Conservation (phyloP, 2,888 invertebrate genomes). For the Lapara coniferarum region DNA sequence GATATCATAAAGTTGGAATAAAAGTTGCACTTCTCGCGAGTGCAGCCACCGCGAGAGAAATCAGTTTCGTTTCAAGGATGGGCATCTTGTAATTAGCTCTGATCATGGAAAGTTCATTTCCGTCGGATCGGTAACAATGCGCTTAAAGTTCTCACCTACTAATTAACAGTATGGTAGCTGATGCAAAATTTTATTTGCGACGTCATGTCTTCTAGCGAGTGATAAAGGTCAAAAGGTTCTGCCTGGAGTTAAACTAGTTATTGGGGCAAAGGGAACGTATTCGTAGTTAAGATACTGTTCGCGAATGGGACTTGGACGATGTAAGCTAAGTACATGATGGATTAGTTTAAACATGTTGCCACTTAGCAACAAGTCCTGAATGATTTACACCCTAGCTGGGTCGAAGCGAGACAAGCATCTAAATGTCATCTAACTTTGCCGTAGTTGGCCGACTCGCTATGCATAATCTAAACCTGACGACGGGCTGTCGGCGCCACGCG, state of each 20-base stretch:
- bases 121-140: background rate
- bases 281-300: slow-evolving; percentile 9
- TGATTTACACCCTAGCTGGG: slow-evolving; percentile 45
- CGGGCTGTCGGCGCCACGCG: slow-evolving; percentile 14
- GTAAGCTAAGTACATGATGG: slow-evolving; percentile 20
- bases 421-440: slow-evolving; percentile 50
- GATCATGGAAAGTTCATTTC: slow-evolving; percentile 11
- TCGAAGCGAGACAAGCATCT: slow-evolving; percentile 44
- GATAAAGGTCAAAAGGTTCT: slow-evolving; percentile 1
- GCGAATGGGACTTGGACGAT: slow-evolving; percentile 15
- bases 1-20: slow-evolving; percentile 13
- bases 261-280: slow-evolving; percentile 5
- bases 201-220: background rate
- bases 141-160: background rate
- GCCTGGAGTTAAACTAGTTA: background rate
- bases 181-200: slow-evolving; percentile 2
- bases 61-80: slow-evolving; percentile 2
- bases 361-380: slow-evolving; percentile 35
- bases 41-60: slow-evolving; percentile 12
- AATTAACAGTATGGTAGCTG: background rate
- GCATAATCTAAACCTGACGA: slow-evolving; percentile 32
- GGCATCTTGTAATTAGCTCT: slow-evolving; percentile 19
- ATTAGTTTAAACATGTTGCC: slow-evolving; percentile 25
- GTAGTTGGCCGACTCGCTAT: slow-evolving; percentile 35
- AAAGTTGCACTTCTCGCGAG: slow-evolving; percentile 1